A percentile compares a stretch with the other conserved stretches of the same genome.
Evolutionary conservation across 2,888 invertebrate species (phyloP).

Genomic region (Plebejus anna): DNA sequence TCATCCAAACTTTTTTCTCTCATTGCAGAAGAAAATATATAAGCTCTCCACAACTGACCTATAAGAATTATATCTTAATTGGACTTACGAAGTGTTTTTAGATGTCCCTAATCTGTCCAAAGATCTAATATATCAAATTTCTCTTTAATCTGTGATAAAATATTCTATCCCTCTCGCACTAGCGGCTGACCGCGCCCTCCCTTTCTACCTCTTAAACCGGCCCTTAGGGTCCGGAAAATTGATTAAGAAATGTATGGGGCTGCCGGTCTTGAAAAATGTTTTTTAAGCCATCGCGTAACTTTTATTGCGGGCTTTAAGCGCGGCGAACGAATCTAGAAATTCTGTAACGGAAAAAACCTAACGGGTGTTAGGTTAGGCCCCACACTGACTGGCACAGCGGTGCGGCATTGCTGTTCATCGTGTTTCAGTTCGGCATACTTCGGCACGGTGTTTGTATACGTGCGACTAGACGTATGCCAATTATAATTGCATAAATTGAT

Average conservation of each 20-base stretch:
- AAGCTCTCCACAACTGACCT: neutral
- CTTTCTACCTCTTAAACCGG: conserved; percentile 49
- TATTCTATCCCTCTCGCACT: conserved; percentile 41
- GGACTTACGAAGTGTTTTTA: conserved; percentile 10
- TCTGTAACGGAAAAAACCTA: too few relatives aligned
- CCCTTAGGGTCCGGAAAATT: conserved; percentile 46
- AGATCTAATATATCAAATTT: conserved; percentile 29
- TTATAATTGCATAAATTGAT: too few relatives aligned
- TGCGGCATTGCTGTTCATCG: too few relatives aligned
- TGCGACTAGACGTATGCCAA: too few relatives aligned
- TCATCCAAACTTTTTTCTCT: neutral
- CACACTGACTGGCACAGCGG: too few relatives aligned
- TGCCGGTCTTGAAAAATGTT: conserved; percentile 11
- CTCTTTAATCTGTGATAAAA: conserved; percentile 38
- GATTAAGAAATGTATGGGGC: conserved; percentile 41
- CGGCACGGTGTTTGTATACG: too few relatives aligned
- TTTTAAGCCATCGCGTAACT: neutral
- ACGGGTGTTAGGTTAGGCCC: too few relatives aligned
- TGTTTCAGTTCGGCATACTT: too few relatives aligned
- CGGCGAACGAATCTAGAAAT: too few relatives aligned
- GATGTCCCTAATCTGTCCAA: conserved; percentile 10
- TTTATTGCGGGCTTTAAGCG: too few relatives aligned
- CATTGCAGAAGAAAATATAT: neutral
- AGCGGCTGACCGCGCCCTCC: conserved; percentile 37
- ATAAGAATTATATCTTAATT: neutral